Base-by-base conservation (phyloP, 2,888 invertebrate species). In the Bruchidius siliquastri region DNA sequence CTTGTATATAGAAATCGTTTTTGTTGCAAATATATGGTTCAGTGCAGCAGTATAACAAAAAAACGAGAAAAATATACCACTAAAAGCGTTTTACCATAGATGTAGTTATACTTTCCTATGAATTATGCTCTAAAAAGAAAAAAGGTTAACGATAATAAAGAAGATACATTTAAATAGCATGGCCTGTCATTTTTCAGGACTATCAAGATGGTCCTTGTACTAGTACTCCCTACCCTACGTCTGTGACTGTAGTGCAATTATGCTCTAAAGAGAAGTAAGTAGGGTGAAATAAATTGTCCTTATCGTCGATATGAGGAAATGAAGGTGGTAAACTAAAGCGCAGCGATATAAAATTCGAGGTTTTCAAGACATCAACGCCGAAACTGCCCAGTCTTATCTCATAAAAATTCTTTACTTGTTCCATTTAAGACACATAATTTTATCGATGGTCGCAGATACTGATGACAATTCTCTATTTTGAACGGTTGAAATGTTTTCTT, bases 401-500 rank as follows among this genome's bases (percentile, higher is more conserved):
- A 75, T 74, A 75, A 77, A 78, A 74, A 77, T 78, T 78, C 77
- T 75, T 77, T 74, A 76, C 75, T 75, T 72, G 80, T 78, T 81
- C 81, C 83, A 82, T 83, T 84, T 83, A 82, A 83, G 81, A 82
- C 80, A 80, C 82, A 82, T 84, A 83, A 83, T 84, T 83, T 83
- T 78, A 82, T 83, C 81, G 82, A 80, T 79, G 80, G 80, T 80
- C 79, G 78, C 79, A 82, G 83, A 83, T 82, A 83, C 82, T 83
- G 85, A 49, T 49, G 49, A 84, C 85, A 86, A 85, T 86, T 85
- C 83, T 85, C 85, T 86, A 85, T 85, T 86, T 22, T 21, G 68
- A 68, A 68, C 22, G 68, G 68, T 68, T 85, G 84, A 85, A 86
- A 86, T 84, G 86, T 85, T 85, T 86, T 86, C 85, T 86, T 85